These are phyloP conservation scores for Heliornis fulica DNA, from an alignment of 2,113 vertebrate genomes.

Conservation along the genomic window DNA sequence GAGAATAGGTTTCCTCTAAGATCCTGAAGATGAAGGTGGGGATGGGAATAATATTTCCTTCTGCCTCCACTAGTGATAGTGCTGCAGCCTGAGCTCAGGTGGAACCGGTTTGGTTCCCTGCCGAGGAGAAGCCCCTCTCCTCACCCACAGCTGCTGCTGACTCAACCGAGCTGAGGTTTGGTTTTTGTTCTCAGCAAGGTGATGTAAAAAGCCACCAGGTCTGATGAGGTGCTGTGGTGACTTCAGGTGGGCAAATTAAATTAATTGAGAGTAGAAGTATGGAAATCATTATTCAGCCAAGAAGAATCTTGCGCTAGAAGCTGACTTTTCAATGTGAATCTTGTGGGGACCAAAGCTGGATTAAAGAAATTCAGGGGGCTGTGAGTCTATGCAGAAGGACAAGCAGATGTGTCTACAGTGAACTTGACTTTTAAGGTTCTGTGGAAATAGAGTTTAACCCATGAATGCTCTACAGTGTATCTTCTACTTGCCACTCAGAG, in stretches of 20 bases:
- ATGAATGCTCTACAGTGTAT: background rate
- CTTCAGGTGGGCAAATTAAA: background rate
- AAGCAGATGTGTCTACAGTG: fast-evolving
- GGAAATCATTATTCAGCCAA: background rate
- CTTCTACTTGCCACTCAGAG: background rate
- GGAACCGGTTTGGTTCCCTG: fast-evolving
- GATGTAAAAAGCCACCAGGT: background rate
- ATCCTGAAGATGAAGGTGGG: background rate
- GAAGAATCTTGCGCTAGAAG: background rate
- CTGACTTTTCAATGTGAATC: background rate
- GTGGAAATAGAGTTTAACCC: background rate
- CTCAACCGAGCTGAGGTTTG: background rate
- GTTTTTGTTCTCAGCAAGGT: background rate
- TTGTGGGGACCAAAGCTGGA: background rate
- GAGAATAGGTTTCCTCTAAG: background rate
- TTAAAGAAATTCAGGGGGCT: background rate
- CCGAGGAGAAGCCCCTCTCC: background rate
- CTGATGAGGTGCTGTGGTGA: background rate
- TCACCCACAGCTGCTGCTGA: background rate
- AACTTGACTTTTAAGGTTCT: background rate
- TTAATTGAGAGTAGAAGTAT: background rate
- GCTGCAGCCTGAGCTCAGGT: fast-evolving
- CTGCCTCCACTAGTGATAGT: background rate
- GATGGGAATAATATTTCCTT: background rate
- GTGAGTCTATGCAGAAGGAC: background rate